phyloP scores from a whole-genome alignment of 2,113 vertebrate species.

The Anseranas semipalmata region DNA sequence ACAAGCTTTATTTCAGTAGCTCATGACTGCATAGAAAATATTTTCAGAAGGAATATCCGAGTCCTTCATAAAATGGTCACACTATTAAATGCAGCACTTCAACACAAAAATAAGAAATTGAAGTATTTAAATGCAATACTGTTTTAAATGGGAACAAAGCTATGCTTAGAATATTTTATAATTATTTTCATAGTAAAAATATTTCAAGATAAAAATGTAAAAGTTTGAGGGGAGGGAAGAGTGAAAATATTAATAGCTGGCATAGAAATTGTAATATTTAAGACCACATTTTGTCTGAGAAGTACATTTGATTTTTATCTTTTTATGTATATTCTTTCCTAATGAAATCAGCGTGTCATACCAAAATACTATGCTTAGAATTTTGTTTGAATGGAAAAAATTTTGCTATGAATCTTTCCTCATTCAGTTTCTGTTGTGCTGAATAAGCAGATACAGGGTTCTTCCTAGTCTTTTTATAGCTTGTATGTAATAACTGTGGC shows the following conservation, averaged over 20 bases:
- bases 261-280: not conserved
- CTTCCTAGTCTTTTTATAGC: constrained; percentile 7
- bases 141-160: not conserved
- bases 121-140: not conserved
- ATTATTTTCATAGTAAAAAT: not conserved
- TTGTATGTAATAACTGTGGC: not conserved
- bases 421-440: not conserved
- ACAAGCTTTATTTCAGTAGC: not conserved
- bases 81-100: not conserved
- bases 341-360: not conserved
- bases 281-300: not conserved
- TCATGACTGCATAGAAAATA: not conserved
- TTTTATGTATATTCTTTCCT: not conserved
- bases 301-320: not conserved
- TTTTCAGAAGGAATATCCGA: not conserved
- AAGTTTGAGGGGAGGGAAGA: not conserved
- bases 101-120: not conserved
- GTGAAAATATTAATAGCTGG: not conserved
- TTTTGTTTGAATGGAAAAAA: constrained; percentile 13
- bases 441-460: not conserved
- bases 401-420: not conserved
- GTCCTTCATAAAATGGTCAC: not conserved
- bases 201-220: not conserved
- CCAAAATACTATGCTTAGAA: not conserved
- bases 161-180: not conserved